These are phyloP conservation scores for Globicephala melas DNA, from an alignment of 2,113 vertebrate species.

Conservation along the genomic window DNA sequence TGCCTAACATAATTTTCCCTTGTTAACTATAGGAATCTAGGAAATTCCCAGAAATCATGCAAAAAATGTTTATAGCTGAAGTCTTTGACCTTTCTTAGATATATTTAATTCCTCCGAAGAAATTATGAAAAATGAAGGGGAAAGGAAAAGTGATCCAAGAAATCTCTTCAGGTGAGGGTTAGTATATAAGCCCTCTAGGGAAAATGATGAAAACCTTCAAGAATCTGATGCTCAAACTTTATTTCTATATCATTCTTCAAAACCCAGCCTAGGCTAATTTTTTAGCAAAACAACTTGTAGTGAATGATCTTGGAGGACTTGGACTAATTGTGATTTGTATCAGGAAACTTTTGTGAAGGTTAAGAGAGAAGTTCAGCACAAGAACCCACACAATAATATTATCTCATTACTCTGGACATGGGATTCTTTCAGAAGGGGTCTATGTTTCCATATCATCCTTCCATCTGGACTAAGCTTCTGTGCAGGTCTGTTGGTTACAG, in stretches of 20 bases:
- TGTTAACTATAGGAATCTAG: background rate
- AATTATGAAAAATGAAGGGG: conserved; percentile 63
- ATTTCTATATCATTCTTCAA: conserved; percentile 44
- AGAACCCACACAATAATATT: conserved; percentile 61
- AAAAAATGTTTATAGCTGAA: background rate
- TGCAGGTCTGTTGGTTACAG: background rate
- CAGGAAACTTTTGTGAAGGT: conserved; percentile 52
- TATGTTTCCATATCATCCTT: conserved; percentile 63
- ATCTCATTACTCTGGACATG: conserved; percentile 40
- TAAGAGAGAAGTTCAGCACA: conserved; percentile 65
- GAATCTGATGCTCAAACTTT: conserved; percentile 36
- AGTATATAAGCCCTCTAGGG: conserved; percentile 60
- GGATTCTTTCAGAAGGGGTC: conserved; percentile 9
- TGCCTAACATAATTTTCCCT: background rate
- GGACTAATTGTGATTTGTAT: conserved; percentile 55
- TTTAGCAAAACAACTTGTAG: conserved; percentile 61
- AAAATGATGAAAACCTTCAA: conserved; percentile 72
- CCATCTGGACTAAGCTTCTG: background rate
- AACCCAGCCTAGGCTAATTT: conserved; percentile 66
- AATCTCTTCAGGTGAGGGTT: conserved; percentile 58
- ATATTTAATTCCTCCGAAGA: conserved; percentile 75
- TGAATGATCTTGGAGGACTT: conserved; percentile 54
- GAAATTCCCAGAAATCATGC: background rate
- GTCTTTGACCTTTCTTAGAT: background rate
- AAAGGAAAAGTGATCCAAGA: conserved; percentile 70